These are phyloP conservation scores for Aphaenogaster floridana DNA, from an alignment of 1,140 invertebrate species.

Conservation along the genomic window DNA sequence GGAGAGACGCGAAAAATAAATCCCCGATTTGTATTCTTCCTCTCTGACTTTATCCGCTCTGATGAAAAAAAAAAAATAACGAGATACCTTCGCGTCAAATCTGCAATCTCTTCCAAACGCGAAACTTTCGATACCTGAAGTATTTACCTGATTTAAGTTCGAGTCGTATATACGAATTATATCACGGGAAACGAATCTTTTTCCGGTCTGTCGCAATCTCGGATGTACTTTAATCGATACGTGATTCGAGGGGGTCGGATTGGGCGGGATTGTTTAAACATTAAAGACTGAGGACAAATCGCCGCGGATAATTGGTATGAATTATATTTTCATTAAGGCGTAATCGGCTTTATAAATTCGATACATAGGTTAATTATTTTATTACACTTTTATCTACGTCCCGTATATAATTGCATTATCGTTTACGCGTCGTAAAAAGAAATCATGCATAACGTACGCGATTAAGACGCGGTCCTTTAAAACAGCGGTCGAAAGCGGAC, in stretches of 20 bases:
- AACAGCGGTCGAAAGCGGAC: background rate
- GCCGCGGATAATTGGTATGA: background rate
- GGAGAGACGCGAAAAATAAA: background rate
- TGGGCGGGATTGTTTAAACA: background rate
- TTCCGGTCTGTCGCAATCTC: background rate
- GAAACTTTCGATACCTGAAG: background rate
- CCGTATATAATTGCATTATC: constrained; percentile 12
- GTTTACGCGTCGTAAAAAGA: background rate
- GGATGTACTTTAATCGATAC: background rate
- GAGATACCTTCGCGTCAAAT: background rate
- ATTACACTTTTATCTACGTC: constrained; percentile 21
- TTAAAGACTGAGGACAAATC: background rate
- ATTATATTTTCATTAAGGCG: constrained; percentile 12
- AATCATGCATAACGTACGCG: background rate
- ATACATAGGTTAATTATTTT: constrained; percentile 23
- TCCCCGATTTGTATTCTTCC: background rate
- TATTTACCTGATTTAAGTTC: background rate
- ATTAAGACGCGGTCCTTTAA: constrained; percentile 42
- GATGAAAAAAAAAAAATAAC: background rate
- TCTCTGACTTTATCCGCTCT: background rate
- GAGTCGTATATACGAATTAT: background rate
- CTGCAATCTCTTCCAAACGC: background rate
- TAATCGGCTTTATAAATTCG: constrained; percentile 18
- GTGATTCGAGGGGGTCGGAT: background rate
- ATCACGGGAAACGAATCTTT: background rate